Evolutionary conservation across 2,797 vertebrate genomes (phyloP), one percentile per base, ranked within the genome.

Genomic region (Echeneis naucrates): DNA sequence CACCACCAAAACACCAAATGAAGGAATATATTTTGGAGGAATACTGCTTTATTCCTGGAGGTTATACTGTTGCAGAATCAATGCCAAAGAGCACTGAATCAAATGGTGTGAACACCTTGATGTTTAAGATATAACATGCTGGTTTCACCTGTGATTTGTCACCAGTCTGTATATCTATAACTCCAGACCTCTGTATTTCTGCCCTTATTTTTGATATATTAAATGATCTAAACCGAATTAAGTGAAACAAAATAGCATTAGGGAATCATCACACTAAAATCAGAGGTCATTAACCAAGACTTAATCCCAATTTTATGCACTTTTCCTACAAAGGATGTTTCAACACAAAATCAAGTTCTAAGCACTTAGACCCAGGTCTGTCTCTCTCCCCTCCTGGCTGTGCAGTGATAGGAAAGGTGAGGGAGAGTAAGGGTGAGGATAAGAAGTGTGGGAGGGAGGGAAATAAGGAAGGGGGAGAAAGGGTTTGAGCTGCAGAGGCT

Each of bases 401-500:
- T 79, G 69, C 56, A 77, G 83, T 78, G 55, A 77, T 32, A 13
- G 67, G n/a, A 51, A 6, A 21, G 69, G 69, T 82, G 68, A 72
- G 55, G 77, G 21, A 48, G 33, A 50, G 17, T 0, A 38, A 16
- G 40, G 51, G 52, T 72, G 73, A 75, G 80, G 68, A 57, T 17
- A 50, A 42, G 53, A 52, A 64, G 68, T 78, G 70, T 69, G 69
- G 53, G 56, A 44, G 37, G 58, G 30, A 35, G 26, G 4, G 38
- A 54, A 37, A 51, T 23, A 44, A 61, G 74, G 66, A 58, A 68
- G 69, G 66, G 74, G 77, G 73, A 87, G 68, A 75, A 51, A 63
- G 62, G 67, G 33, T 74, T 79, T 82, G 89, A 92, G 91, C 92
- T 90, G 89, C 86, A 87, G 88, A 88, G 84, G 86, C 67, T 75